Evolutionary conservation across 1,140 invertebrate genomes (phyloP), one percentile per base, ranked within the genome.

Genomic region (Drosophila busckii): DNA sequence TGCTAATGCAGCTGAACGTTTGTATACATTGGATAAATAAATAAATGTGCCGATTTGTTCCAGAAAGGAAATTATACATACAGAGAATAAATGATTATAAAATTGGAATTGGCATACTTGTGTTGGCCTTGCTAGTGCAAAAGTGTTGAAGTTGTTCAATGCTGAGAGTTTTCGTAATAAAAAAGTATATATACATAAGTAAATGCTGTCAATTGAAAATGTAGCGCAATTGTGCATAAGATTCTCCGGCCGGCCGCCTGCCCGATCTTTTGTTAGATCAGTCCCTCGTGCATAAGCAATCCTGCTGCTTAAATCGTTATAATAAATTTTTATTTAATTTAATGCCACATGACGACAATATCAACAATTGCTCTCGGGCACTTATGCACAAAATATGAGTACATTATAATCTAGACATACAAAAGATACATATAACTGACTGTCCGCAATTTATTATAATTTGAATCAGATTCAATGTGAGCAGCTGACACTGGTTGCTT

Each of bases 251-350:
- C n/a, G n/a, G n/a, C n/a, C 50, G 37, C 13, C 37, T 49, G 45
- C 52, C 28, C 48, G 13, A 34, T 16, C 15, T 15, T 48, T 20
- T 17, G 45, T 17, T n/a, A 22, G 17, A 41, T 40, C 50, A 40
- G 42, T 8, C 22, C 35, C 35, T 78, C 58, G 73, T 58, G 59
- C 53, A 56, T 31, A 15, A 32, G 25, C 13, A 32, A 25, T 20
- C 41, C 53, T 37, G 68, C 69, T 82, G 31, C 68, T 73, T 82
- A 80, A 80, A 80, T 80, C 70, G 73, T 82, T 75, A 73, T 67
- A 80, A 65, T 80, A 80, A 82, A 80, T 71, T 64, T 80, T 80
- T 73, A 80, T 80, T 80, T 80, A 80, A 80, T 80, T 80, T 80
- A 80, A 68, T 82, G 75, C 34, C 71, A 67, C 56, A 19, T 61